Percentiles rank a stretch among this genome's conserved stretches.
phyloP scores from a whole-genome alignment of 92 coral and sea anemone genomes.

The Chrysogorgia sp. region DNA sequence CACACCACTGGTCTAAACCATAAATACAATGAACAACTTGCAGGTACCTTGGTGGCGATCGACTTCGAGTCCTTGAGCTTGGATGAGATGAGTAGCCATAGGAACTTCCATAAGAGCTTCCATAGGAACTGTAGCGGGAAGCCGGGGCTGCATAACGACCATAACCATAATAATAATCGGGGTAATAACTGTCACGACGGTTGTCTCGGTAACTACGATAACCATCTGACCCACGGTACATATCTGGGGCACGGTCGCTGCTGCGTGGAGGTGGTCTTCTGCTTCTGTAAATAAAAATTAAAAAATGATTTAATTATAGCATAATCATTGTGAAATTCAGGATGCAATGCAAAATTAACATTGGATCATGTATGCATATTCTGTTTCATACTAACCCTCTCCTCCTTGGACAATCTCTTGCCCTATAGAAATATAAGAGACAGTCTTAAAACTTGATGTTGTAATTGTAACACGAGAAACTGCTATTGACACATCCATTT shows the following conservation, averaged over 20 bases:
- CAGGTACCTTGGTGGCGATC: constrained; percentile 55
- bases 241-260: constrained; percentile 24
- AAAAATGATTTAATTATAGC: not conserved
- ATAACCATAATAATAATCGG: constrained; percentile 59
- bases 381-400: constrained; percentile 56
- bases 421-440: constrained; percentile 68
- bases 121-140: constrained; percentile 68
- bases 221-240: constrained; percentile 56
- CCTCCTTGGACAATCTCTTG: constrained; percentile 89
- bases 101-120: constrained; percentile 71
- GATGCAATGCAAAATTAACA: not conserved
- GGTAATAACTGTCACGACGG: constrained; percentile 57
- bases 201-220: constrained; percentile 65
- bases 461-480: not conserved
- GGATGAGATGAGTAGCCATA: not conserved
- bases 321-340: not conserved
- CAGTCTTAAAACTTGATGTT: not conserved
- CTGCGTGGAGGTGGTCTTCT: constrained; percentile 18
- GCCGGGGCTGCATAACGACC: constrained; percentile 66
- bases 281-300: not conserved
- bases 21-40: too few relatives aligned
- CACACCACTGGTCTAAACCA: too few relatives aligned
- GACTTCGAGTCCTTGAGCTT: constrained; percentile 19
- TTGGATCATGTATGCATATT: not conserved
- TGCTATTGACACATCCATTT: too few relatives aligned